Base-by-base conservation (phyloP, 64 coral and sea anemone genomes). In the Hydrozoanthus tunicans region DNA sequence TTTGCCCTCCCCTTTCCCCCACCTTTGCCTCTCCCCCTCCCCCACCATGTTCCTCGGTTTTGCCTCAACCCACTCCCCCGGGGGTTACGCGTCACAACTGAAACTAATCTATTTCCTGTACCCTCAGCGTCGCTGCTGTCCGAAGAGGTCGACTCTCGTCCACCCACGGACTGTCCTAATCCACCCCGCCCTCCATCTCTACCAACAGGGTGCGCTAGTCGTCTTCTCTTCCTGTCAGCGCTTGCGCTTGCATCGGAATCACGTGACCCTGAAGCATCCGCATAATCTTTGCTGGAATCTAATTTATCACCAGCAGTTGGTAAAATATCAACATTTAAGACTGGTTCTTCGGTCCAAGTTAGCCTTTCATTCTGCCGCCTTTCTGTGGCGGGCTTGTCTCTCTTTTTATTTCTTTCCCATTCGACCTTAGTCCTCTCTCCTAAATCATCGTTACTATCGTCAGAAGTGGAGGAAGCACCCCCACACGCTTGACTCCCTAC, bases 121-220 rank as follows among this genome's bases (percentile, higher is more conserved):
- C 70, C 92, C 17, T 81, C 86, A 61, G 65, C 13, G 43, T 56
- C 69, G 60, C 79, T 89, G 17, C 63, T 93, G 51, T 93, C 92
- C 7, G 92, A 93, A 56, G 77, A 52, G 2, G 92, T 93, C 24
- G 92, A 93, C 12, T 90, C 73, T 53, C 61, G 63, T 79, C 74
- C 69, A 15, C 10, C 61, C 55, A 17, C 20, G 9, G 1, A 13
- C 9, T 12, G 55, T 11, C 56, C 11, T 10, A 15, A 32, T 57
- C 20, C 32, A 10, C 60, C 62, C 5, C 1, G 12, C 61, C 11
- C 9, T 20, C 58, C 51, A 59, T 13, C 60, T n/a, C 6, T 51
- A 70, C 51, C n/a, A 51, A 73, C 53, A 60, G 85, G 60, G 8
- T 74, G 52, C 10, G 51, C 72, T 15, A 54, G 2, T 7, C n/a